phyloP scores from a whole-genome alignment of 2,888 invertebrate species.

The Diadegma fenestrale region DNA sequence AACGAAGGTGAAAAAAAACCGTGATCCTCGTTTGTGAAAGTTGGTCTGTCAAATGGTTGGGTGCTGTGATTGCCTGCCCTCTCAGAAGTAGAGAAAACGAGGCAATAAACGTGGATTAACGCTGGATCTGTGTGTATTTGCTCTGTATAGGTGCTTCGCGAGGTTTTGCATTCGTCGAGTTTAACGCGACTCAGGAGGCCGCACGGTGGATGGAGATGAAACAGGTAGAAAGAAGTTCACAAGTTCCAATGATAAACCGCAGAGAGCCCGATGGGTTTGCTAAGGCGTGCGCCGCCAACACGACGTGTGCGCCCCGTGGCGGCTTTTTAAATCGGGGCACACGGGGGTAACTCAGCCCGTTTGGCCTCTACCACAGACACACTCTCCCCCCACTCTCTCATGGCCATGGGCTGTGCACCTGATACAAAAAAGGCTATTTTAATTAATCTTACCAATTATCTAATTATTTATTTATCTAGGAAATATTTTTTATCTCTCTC shows the following conservation, averaged over 20 bases:
- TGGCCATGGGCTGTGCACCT: conserved; percentile 84
- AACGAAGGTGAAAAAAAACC: conserved; percentile 69
- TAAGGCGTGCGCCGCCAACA: conserved; percentile 78
- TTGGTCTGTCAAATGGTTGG: conserved; percentile 84
- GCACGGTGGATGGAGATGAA: conserved; percentile 96
- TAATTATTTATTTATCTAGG: conserved; percentile 71
- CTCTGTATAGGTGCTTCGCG: conserved; percentile 95
- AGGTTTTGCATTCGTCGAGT: conserved; percentile 95
- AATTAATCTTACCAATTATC: conserved; percentile 79
- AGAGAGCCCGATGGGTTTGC: conserved; percentile 83
- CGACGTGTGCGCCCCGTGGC: conserved; percentile 83
- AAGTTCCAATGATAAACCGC: conserved; percentile 75
- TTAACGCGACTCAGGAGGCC: conserved; percentile 94
- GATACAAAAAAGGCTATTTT: conserved; percentile 82
- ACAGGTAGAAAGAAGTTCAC: conserved; percentile 89
- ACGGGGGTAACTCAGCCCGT: conserved; percentile 82
- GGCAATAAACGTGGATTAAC: conserved; percentile 85
- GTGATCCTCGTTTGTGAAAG: conserved; percentile 74
- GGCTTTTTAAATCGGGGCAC: conserved; percentile 76
- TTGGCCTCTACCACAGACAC: conserved; percentile 74
- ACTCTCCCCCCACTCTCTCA: conserved; percentile 75
- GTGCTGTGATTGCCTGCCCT: conserved; percentile 85
- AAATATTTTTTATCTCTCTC: conserved; percentile 35
- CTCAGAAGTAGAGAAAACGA: conserved; percentile 83
- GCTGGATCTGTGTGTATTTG: conserved; percentile 87